Percentiles rank a stretch among this genome's conserved stretches.
Conservation (phyloP, 2,113 vertebrate genomes). For the Tor tambroides region DNA sequence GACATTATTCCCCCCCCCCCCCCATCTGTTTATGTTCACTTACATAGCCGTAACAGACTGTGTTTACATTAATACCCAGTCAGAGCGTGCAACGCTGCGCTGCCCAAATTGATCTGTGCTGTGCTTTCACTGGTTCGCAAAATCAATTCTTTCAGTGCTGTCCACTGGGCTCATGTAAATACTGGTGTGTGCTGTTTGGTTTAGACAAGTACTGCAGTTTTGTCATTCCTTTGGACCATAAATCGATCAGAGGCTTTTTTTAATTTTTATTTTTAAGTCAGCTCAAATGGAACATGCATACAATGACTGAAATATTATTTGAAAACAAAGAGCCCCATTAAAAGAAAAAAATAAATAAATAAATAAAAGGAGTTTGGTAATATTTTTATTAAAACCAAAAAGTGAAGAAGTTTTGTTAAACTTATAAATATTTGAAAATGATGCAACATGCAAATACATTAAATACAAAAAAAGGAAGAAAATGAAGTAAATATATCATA, state of each 20-base stretch:
- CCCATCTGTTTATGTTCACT: slow-evolving; percentile 1
- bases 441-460: neutral
- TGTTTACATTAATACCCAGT: slow-evolving; percentile 22
- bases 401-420: neutral
- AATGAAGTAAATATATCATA: neutral
- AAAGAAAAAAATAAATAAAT: too few species aligned
- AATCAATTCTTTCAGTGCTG: neutral
- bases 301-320: neutral
- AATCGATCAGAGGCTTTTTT: neutral
- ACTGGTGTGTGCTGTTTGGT: neutral
- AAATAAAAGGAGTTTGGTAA: too few species aligned
- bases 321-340: too few species aligned
- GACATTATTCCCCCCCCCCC: neutral
- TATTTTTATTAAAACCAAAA: neutral
- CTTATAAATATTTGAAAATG: neutral
- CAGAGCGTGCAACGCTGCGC: neutral
- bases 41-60: neutral
- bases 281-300: neutral
- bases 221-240: neutral
- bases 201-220: neutral
- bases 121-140: neutral
- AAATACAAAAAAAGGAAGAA: neutral
- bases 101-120: neutral
- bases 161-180: neutral
- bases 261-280: too few species aligned